These are phyloP conservation scores for Vanacampus margaritifer DNA, from an alignment of 2,113 vertebrate species.

Conservation along the genomic window DNA sequence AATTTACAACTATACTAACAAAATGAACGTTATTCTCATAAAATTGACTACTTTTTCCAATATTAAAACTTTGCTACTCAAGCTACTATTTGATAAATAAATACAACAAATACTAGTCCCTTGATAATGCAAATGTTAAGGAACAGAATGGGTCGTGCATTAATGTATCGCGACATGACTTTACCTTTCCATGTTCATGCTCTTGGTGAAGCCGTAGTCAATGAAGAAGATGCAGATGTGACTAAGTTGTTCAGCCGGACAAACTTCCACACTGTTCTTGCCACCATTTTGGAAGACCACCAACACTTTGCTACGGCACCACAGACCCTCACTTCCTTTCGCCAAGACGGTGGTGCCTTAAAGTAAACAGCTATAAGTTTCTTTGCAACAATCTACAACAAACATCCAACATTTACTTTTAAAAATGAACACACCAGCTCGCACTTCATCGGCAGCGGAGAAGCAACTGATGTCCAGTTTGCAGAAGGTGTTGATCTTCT, in stretches of 20 bases:
- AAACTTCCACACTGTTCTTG: conserved; percentile 53
- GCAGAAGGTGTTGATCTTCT: conserved; percentile 73
- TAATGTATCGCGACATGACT: not conserved
- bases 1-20: too few relatives aligned
- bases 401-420: too few relatives aligned
- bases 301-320: conserved; percentile 80
- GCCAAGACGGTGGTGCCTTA: conserved; percentile 76
- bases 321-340: conserved; percentile 68
- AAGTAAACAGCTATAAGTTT: conserved; percentile 4
- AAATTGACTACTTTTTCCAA: too few relatives aligned
- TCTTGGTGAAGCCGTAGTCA: conserved; percentile 79
- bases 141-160: too few relatives aligned
- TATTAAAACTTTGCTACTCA: too few relatives aligned
- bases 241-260: conserved; percentile 68
- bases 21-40: too few relatives aligned
- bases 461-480: conserved; percentile 52
- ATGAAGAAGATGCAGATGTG: conserved; percentile 73
- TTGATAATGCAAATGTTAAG: too few relatives aligned
- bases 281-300: conserved; percentile 69
- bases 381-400: not conserved
- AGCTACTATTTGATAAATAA: too few relatives aligned
- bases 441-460: conserved; percentile 69
- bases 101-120: too few relatives aligned
- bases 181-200: conserved; percentile 72
- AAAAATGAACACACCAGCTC: conserved; percentile 72